phyloP scores from a whole-genome alignment of 64 coral and sea anemone genomes.

The Porites australiensis region DNA sequence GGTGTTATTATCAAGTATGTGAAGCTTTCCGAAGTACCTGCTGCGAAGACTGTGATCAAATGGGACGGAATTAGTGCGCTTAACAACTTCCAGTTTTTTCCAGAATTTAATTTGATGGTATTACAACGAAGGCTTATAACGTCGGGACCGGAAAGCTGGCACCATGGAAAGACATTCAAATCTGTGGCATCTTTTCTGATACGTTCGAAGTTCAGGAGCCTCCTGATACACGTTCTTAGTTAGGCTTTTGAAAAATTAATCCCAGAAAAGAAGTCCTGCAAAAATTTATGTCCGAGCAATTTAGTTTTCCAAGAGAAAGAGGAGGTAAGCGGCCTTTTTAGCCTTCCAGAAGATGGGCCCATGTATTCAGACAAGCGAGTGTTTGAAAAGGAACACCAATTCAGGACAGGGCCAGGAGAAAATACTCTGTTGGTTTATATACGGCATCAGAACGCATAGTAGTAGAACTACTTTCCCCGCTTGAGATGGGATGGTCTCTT shows the following conservation, averaged over 20 bases:
- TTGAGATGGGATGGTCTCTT: constrained; percentile 46
- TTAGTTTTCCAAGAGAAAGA: not conserved
- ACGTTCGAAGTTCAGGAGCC: not conserved
- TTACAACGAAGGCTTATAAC: constrained; percentile 30
- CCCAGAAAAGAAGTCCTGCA: not conserved
- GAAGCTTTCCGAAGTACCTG: not conserved
- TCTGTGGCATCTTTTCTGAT: not conserved
- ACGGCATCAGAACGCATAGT: not conserved
- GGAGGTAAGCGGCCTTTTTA: not conserved
- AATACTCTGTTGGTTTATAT: not conserved
- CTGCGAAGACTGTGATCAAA: not conserved
- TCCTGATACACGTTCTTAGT: not conserved
- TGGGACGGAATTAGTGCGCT: constrained; percentile 37
- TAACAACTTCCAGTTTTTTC: constrained; percentile 8
- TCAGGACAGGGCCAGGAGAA: not conserved
- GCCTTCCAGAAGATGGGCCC: not conserved
- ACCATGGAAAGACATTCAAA: constrained; percentile 1
- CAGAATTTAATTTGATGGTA: not conserved
- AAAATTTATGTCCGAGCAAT: not conserved
- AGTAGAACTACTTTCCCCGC: not conserved
- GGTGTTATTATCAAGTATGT: constrained; percentile 29
- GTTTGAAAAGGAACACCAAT: constrained; percentile 20
- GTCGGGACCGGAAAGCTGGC: constrained; percentile 17
- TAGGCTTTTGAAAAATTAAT: not conserved
- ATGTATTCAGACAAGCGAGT: constrained; percentile 8